Base-by-base conservation (phyloP, 2,113 vertebrate species). In the Pungitius pungitius region DNA sequence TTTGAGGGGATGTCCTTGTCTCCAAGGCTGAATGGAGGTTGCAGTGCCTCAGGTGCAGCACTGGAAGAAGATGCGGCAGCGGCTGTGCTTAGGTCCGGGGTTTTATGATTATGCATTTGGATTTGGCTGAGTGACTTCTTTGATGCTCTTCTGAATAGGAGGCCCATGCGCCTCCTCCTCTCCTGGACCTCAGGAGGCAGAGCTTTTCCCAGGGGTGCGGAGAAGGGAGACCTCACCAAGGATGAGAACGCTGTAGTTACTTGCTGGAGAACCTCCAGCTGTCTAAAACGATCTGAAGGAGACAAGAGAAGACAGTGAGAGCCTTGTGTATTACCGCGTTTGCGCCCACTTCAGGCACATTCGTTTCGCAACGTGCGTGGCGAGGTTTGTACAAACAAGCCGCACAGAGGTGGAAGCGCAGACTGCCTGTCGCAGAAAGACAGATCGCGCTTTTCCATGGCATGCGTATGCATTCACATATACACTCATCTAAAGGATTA, bases 191-290 rank as follows among this genome's bases (percentile, higher is more conserved):
- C 88, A 17, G 87, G 65, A 4, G 83, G 35, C 24, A 73, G 39
- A 9, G 43, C 67, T 68, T 60, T 73, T 18, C 22, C 59, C 11
- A 11, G 13, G 6, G 60, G 12, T 5, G 64, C 54, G 9, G 51
- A 22, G 4, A 33, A 42, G 1, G 67, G 60, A 12, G 71, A 18
- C 15, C 81, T 85, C 3, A 90, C 81, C 74, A 94, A 75, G 22
- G 88, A 78, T n/a, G 84, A 85, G 77, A 94, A 92, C 1, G 90
- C 91, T 8, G 90, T 90, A 3, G 93, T 91, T 12, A 93, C 92
- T 77, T 94, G 91, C 73, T 94, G 93, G 7, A 94, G 82, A 56
- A 94, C 92, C 84, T 94, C 92, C 2, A 93, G 70, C 57, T 94
- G 88, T 68, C 91, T 85, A 24, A 94, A 94, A 26, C 93, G 88